Evolutionary conservation across 1,140 invertebrate species (phyloP), one percentile per base, ranked within the genome.

Genomic region (Magallana angulata): DNA sequence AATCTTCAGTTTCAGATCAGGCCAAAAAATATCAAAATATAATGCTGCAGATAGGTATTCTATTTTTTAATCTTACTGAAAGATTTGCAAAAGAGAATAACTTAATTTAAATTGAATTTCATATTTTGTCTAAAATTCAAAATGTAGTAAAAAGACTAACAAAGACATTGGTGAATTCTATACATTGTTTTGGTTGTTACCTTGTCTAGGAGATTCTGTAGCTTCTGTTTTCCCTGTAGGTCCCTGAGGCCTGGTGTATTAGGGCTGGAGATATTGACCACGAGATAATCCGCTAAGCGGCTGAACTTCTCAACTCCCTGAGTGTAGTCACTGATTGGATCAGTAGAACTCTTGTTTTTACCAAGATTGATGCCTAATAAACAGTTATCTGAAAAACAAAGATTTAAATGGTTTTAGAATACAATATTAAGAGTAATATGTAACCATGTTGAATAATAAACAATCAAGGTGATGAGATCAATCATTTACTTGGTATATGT

Each of bases 241-340:
- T 96, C 95, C 88, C 99, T 95, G 18, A 99, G 95, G 56, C 98
- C 98, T 8, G 98, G 97, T 16, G 99, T 99, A 93, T 99, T 99
- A 0, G 99, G 99, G 87, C 94, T 95, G 60, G 95, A 96, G 16
- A 96, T 93, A 90, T 96, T 96, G 64, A 96, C 93, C 1, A 96
- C 95, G 6, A 96, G 89, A 90, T 96, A 96, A 90, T 96, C 95
- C n/a, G 95, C 95, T 57, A 95, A 64, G 30, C 91, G 80, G 14
- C 93, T 94, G 91, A 96, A 95, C 80, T 93, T 93, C 68, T 92
- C 89, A 8, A 96, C 93, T 36, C 96, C 95, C 85, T 94, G 90
- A 60, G 95, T 96, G 94, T 99, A 99, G 95, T 99, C 99, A 18
- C 95, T 93, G 36, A 96, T 95, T 0, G 97, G 95, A 95, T 98